A percentile compares a stretch with the other conserved stretches of the same genome.
Evolutionary conservation across 2,797 vertebrate species (phyloP).

Genomic region (Chelmon rostratus): DNA sequence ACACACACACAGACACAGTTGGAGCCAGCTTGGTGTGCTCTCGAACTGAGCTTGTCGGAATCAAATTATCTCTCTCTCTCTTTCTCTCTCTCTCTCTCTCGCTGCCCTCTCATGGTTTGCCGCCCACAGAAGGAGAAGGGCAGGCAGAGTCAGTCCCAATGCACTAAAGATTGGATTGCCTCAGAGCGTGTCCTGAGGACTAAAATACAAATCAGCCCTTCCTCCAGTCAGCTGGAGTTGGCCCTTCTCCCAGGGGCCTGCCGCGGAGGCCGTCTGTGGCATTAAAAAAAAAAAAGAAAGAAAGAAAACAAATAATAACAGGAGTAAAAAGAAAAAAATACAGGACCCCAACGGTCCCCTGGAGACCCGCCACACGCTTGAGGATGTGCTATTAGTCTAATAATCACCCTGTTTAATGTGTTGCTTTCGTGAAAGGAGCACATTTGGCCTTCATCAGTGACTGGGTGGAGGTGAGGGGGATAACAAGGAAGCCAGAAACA

Average conservation of each 20-base stretch:
- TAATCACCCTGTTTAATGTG: conserved; percentile 54
- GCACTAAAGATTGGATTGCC: conserved; percentile 80
- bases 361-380: conserved; percentile 17
- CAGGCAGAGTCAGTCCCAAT: conserved; percentile 76
- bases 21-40: conserved; percentile 64
- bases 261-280: conserved; percentile 76
- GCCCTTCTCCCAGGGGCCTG: conserved; percentile 77
- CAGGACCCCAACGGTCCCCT: conserved; percentile 34
- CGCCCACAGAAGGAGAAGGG: conserved; percentile 81
- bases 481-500: conserved; percentile 30
- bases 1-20: conserved; percentile 41
- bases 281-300: conserved; percentile 40
- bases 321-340: conserved; percentile 22
- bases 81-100: conserved; percentile 34
- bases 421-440: conserved; percentile 22
- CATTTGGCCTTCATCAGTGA: conserved; percentile 45
- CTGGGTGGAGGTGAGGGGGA: conserved; percentile 26
- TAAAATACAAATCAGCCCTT: conserved; percentile 79
- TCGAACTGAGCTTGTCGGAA: conserved; percentile 66
- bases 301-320: conserved; percentile 56
- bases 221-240: conserved; percentile 79
- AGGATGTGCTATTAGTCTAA: conserved; percentile 59
- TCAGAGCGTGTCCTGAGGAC: conserved; percentile 76
- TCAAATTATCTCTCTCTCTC: conserved; percentile 59
- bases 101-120: conserved; percentile 69